Evolutionary conservation across 2,797 vertebrate species (phyloP).

Genomic region (Tenualosa ilisha): DNA sequence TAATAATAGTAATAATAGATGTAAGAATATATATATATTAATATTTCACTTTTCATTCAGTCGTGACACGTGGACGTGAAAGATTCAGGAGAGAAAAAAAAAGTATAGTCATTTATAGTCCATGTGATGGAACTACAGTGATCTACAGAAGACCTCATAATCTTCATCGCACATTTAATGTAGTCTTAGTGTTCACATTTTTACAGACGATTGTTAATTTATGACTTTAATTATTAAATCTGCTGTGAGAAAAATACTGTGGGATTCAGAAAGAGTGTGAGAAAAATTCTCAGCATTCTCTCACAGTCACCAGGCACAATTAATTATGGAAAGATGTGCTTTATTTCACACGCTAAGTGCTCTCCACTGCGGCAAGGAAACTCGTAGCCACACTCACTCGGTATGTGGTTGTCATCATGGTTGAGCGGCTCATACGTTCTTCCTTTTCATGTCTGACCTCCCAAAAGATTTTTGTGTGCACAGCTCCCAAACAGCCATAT

Average conservation of each 20-base stretch:
- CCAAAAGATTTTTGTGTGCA: neutral
- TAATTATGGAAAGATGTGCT: neutral
- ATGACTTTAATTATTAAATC: neutral
- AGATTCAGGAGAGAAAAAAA: neutral
- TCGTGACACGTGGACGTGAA: neutral
- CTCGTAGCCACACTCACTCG: neutral
- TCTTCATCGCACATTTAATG: neutral
- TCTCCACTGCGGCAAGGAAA: neutral
- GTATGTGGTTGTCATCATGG: constrained; percentile 13
- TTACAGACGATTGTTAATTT: neutral
- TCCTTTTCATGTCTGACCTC: neutral
- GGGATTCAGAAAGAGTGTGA: neutral
- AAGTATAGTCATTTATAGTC: neutral
- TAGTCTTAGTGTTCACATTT: neutral
- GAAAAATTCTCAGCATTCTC: constrained; percentile 10
- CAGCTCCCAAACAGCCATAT: neutral
- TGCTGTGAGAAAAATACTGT: neutral
- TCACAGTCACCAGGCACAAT: neutral
- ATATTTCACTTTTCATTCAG: neutral
- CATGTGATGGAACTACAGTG: neutral
- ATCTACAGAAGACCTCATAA: neutral
- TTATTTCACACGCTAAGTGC: neutral
- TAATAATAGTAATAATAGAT: no score
- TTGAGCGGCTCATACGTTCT: neutral
- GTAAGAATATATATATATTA: neutral